A percentile compares a stretch with the other conserved stretches of the same genome.
phyloP scores from a whole-genome alignment of 2,888 invertebrate genomes.

The Aphodius sticticus region DNA sequence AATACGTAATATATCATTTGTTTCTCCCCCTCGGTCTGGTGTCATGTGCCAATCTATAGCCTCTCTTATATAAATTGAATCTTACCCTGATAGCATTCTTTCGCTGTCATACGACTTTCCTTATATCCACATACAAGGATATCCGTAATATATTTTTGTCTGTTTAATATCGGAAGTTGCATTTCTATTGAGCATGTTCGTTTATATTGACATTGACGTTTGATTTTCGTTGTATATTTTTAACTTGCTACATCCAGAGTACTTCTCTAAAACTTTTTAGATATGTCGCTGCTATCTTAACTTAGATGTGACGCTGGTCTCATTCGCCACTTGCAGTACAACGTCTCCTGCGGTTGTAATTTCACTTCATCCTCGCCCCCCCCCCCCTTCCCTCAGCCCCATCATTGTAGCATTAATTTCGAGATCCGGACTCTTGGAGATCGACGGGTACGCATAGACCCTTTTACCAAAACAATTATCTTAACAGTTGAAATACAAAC shows the following conservation, averaged over 20 bases:
- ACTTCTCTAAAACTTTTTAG: no score
- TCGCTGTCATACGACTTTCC: slow-evolving; percentile 27
- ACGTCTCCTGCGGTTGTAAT: not conserved
- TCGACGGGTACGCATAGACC: not conserved
- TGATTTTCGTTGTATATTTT: no score
- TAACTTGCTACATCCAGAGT: no score
- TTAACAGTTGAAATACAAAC: slow-evolving; percentile 4
- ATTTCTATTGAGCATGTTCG: not conserved
- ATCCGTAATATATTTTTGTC: not conserved
- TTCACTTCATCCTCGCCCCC: not conserved
- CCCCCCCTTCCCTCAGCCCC: not conserved
- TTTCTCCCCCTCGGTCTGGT: slow-evolving; percentile 29
- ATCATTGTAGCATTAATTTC: not conserved
- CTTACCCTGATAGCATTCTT: not conserved
- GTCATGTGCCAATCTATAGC: slow-evolving; percentile 32
- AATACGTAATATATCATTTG: slow-evolving; percentile 35
- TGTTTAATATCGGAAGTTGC: not conserved
- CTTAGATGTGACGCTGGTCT: no score
- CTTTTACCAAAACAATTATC: not conserved
- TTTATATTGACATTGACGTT: no score
- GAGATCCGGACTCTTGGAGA: not conserved
- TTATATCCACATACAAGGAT: slow-evolving; percentile 24
- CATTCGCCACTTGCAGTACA: no score
- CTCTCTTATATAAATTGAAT: not conserved
- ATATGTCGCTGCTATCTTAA: no score